Conservation (phyloP, 2,888 invertebrate genomes). For the Chesias legatella region DNA sequence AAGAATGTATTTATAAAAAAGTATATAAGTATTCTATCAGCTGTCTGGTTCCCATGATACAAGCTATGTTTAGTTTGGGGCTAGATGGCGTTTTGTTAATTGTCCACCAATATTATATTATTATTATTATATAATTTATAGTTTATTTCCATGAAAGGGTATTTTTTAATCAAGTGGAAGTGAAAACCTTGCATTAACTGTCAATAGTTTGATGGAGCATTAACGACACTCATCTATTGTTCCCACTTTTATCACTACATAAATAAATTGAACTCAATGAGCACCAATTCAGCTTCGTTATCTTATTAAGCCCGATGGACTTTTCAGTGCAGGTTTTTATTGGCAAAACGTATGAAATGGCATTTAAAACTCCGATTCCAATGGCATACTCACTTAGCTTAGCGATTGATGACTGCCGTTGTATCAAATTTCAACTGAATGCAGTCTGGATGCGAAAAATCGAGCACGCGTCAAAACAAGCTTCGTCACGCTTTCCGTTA, state of each 20-base stretch:
- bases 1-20: too few species aligned
- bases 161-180: too few species aligned
- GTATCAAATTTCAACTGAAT: conserved; percentile 52
- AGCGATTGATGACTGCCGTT: conserved; percentile 49
- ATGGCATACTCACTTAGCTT: conserved; percentile 8
- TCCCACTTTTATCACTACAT: background rate
- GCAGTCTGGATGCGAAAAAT: conserved; percentile 46
- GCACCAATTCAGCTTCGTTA: background rate
- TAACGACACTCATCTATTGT: background rate
- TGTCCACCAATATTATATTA: too few species aligned
- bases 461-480: conserved; percentile 49
- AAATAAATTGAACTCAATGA: too few species aligned
- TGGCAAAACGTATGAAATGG: conserved; percentile 1
- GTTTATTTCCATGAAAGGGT: too few species aligned
- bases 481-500: conserved; percentile 26
- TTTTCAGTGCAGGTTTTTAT: background rate
- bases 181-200: too few species aligned
- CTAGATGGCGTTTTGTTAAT: too few species aligned
- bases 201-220: too few species aligned
- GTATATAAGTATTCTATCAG: too few species aligned
- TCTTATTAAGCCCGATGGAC: background rate
- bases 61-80: too few species aligned
- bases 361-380: background rate
- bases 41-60: too few species aligned
- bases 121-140: too few species aligned